phyloP scores from a whole-genome alignment of 1,140 invertebrate species.

The Samia ricini region DNA sequence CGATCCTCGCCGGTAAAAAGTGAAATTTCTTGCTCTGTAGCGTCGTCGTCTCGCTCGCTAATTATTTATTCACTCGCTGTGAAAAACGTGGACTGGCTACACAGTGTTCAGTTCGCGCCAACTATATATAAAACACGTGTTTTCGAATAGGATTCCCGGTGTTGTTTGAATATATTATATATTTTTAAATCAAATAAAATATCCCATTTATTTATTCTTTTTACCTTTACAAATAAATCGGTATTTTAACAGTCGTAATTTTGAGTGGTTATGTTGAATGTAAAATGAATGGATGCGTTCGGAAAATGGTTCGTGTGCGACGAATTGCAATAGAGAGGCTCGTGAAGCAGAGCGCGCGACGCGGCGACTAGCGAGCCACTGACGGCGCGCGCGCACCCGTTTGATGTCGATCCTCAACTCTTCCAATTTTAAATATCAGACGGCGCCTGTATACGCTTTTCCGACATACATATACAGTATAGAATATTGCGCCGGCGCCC shows the following conservation, averaged over 20 bases:
- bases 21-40: slow-evolving; percentile 66
- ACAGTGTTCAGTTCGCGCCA: slow-evolving; percentile 53
- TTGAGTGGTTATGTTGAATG: slow-evolving; percentile 11
- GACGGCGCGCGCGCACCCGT: slow-evolving; percentile 48
- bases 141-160: slow-evolving; percentile 44
- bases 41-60: slow-evolving; percentile 45
- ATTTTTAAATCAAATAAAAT: slow-evolving; percentile 24
- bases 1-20: slow-evolving; percentile 63
- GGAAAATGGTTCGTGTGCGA: slow-evolving; percentile 41
- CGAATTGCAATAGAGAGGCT: slow-evolving; percentile 38
- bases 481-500: slow-evolving; percentile 4
- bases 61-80: slow-evolving; percentile 62
- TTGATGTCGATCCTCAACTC: slow-evolving; percentile 43
- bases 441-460: slow-evolving; percentile 46
- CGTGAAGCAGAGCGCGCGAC: slow-evolving; percentile 55
- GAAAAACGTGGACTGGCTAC: slow-evolving; percentile 67
- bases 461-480: slow-evolving; percentile 27
- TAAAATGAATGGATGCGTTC: slow-evolving; percentile 42
- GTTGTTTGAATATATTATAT: slow-evolving; percentile 23
- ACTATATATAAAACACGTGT: slow-evolving; percentile 68
- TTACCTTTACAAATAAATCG: slow-evolving; percentile 26
- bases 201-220: slow-evolving; percentile 20
- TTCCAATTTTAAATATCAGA: slow-evolving; percentile 65
- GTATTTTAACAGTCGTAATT: slow-evolving; percentile 19
- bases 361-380: slow-evolving; percentile 64